These are phyloP conservation scores for Labroides dimidiatus DNA, from an alignment of 2,797 vertebrate species.

Conservation along the genomic window DNA sequence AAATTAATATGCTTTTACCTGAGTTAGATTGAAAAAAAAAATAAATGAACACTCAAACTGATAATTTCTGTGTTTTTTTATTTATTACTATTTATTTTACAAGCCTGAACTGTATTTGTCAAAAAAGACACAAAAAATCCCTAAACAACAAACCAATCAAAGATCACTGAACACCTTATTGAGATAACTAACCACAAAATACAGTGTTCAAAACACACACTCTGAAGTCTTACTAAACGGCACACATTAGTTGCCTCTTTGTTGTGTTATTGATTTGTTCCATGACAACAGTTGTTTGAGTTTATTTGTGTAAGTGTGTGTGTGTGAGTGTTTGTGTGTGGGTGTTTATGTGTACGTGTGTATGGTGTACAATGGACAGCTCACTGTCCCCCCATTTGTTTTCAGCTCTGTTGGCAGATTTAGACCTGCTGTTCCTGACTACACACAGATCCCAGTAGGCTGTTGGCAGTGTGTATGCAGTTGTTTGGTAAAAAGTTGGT, in stretches of 20 bases:
- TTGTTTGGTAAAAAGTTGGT: slow-evolving; percentile 79
- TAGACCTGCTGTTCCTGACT: slow-evolving; percentile 45
- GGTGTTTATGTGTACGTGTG: background rate
- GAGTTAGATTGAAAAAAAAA: slow-evolving; percentile 52
- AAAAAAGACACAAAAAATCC: slow-evolving; percentile 82
- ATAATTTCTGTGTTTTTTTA: slow-evolving; percentile 69
- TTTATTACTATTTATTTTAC: slow-evolving; percentile 81
- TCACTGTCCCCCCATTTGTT: slow-evolving; percentile 28
- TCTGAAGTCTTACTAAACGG: slow-evolving; percentile 67
- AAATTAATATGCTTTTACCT: slow-evolving; percentile 37
- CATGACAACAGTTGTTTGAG: slow-evolving; percentile 30
- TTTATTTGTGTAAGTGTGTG: slow-evolving; percentile 1
- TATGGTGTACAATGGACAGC: slow-evolving; percentile 43
- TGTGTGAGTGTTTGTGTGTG: background rate
- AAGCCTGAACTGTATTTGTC: slow-evolving; percentile 78
- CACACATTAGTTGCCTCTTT: slow-evolving; percentile 66
- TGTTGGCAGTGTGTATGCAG: slow-evolving; percentile 81
- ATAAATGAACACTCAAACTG: slow-evolving; percentile 75
- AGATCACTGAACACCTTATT: slow-evolving; percentile 76
- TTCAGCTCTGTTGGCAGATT: slow-evolving; percentile 51
- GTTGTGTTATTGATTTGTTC: slow-evolving; percentile 50
- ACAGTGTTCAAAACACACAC: slow-evolving; percentile 78
- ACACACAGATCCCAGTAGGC: slow-evolving; percentile 55
- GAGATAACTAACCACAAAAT: slow-evolving; percentile 79
- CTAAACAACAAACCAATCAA: slow-evolving; percentile 81